These are phyloP conservation scores for Seriola aureovittata DNA, from an alignment of 2,113 vertebrate species.

Conservation along the genomic window DNA sequence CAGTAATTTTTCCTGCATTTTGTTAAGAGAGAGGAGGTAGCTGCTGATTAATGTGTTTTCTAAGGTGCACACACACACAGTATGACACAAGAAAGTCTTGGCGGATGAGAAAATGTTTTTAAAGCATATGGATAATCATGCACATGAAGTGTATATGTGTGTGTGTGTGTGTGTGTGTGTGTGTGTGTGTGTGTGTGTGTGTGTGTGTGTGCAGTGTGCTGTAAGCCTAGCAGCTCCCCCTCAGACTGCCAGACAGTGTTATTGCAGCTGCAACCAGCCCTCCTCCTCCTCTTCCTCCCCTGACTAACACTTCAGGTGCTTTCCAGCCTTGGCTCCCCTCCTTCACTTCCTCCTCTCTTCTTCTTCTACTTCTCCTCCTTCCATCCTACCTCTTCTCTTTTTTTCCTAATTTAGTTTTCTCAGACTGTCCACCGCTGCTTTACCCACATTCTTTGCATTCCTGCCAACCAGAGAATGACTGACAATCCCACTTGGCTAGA, in stretches of 20 bases:
- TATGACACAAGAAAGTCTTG: constrained; percentile 41
- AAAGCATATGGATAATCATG: constrained; percentile 26
- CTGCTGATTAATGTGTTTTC: constrained; percentile 52
- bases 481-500: constrained; percentile 64
- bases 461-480: constrained; percentile 44
- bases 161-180: constrained; percentile 35
- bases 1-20: neutral
- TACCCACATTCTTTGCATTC: constrained; percentile 62
- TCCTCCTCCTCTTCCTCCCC: constrained; percentile 59
- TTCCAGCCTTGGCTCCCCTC: constrained; percentile 59
- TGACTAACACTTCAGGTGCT: constrained; percentile 79
- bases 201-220: constrained; percentile 27
- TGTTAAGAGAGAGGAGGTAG: constrained; percentile 9
- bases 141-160: constrained; percentile 40
- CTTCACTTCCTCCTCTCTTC: constrained; percentile 45
- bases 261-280: constrained; percentile 74
- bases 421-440: constrained; percentile 23
- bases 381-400: neutral
- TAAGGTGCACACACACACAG: constrained; percentile 13
- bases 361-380: constrained; percentile 25
- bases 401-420: constrained; percentile 16
- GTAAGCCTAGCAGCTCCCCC: constrained; percentile 55
- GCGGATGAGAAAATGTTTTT: constrained; percentile 55
- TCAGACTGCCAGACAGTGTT: constrained; percentile 73
- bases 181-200: constrained; percentile 43